These are phyloP conservation scores for Drosophila birchii DNA, from an alignment of 2,888 invertebrate species.

Conservation along the genomic window DNA sequence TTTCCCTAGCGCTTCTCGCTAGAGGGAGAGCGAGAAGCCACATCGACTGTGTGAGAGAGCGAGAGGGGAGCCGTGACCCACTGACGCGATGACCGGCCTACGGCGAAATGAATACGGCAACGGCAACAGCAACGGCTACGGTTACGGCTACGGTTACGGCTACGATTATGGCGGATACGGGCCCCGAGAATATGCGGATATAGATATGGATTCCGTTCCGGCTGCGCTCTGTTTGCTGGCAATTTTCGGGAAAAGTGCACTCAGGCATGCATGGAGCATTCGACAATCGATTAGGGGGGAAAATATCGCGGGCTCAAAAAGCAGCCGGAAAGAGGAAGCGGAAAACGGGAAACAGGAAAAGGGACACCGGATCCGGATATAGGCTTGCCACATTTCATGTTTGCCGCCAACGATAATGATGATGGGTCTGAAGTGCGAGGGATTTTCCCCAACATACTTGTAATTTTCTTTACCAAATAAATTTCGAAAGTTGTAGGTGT, in stretches of 20 bases:
- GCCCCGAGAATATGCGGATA: conserved; percentile 16
- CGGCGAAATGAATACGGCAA: background rate
- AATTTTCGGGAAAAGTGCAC: conserved; percentile 35
- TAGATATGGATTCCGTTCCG: conserved; percentile 17
- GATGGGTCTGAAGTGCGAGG: background rate
- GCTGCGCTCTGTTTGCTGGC: background rate
- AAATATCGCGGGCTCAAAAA: background rate
- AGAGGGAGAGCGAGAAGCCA: background rate
- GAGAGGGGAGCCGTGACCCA: conserved; percentile 38
- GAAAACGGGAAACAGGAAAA: conserved; percentile 21
- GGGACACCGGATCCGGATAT: conserved; percentile 25
- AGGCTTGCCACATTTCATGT: conserved; percentile 11
- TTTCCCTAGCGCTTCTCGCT: too few relatives aligned
- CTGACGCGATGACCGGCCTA: conserved; percentile 47
- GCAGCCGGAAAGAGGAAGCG: conserved; percentile 15
- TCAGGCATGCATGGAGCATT: conserved; percentile 23
- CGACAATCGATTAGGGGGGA: conserved; percentile 32
- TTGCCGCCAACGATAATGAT: background rate
- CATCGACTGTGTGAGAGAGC: background rate
- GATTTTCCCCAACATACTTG: background rate
- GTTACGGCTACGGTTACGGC: conserved; percentile 11
- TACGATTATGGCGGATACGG: conserved; percentile 13
- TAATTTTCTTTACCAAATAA: too few relatives aligned
- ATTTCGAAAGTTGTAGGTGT: too few relatives aligned
- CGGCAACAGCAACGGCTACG: conserved; percentile 5